Conservation (phyloP, 2,888 invertebrate genomes). For the Andrena hattorfiana region DNA sequence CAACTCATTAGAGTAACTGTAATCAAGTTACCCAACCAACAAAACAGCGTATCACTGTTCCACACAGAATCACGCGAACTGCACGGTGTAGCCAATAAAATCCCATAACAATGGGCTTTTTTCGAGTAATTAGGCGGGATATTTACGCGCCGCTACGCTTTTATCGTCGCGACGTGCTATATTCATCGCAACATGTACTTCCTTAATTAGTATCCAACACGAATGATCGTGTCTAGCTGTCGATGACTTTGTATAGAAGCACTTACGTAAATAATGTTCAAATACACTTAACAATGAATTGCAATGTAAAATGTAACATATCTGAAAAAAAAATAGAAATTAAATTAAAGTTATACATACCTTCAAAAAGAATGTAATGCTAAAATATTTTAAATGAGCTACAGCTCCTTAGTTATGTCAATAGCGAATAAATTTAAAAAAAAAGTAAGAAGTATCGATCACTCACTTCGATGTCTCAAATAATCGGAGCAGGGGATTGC, state of each 20-base stretch:
- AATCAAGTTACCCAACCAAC: constrained; percentile 18
- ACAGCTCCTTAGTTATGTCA: too few relatives aligned
- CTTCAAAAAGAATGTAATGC: too few relatives aligned
- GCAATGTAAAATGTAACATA: too few relatives aligned
- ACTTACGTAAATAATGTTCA: too few relatives aligned
- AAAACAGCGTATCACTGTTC: not conserved
- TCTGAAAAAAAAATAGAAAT: too few relatives aligned
- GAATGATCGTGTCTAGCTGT: constrained; percentile 12
- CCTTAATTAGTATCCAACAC: constrained; percentile 45
- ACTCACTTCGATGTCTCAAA: too few relatives aligned
- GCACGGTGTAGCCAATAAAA: constrained; percentile 18
- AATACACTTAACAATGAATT: too few relatives aligned
- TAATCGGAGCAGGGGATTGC: not conserved
- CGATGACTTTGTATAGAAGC: not conserved
- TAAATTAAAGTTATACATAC: too few relatives aligned
- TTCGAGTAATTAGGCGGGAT: constrained; percentile 35
- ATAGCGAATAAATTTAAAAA: too few relatives aligned
- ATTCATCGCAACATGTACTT: constrained; percentile 50
- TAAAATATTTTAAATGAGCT: too few relatives aligned
- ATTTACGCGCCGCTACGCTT: constrained; percentile 51
- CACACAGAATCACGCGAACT: not conserved
- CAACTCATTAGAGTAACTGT: constrained; percentile 21
- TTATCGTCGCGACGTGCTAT: constrained; percentile 41
- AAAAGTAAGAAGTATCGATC: too few relatives aligned
- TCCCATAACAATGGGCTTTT: constrained; percentile 39